phyloP scores from a whole-genome alignment of 2,888 invertebrate species.

The Pomacea canaliculata region DNA sequence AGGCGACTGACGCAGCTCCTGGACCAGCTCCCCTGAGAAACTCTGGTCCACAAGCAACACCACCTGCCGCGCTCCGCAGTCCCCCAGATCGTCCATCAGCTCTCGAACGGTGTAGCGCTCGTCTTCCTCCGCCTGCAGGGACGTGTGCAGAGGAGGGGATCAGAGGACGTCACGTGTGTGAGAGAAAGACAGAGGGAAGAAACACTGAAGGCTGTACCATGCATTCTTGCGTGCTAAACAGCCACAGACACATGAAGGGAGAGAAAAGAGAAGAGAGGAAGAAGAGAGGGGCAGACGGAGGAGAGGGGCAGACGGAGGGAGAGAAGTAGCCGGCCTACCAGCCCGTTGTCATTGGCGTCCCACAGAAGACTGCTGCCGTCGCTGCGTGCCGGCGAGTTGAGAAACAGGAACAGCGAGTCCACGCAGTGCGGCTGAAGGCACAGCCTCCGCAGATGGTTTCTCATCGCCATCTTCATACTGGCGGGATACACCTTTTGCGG shows the following conservation, averaged over 20 bases:
- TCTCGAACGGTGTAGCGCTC: slow-evolving; percentile 72
- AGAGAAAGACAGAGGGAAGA: not conserved
- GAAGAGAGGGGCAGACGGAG: too few species aligned
- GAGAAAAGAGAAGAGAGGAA: too few species aligned
- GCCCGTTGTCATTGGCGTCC: slow-evolving; percentile 72
- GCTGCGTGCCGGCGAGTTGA: slow-evolving; percentile 71
- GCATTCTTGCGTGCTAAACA: too few species aligned
- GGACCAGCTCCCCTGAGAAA: slow-evolving; percentile 69
- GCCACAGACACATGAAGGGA: too few species aligned
- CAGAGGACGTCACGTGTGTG: not conserved
- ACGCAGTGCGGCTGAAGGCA: slow-evolving; percentile 71
- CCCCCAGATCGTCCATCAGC: slow-evolving; percentile 70
- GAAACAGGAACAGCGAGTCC: slow-evolving; percentile 72
- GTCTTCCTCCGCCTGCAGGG: slow-evolving; percentile 66
- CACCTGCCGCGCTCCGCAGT: slow-evolving; percentile 70
- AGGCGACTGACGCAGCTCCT: slow-evolving; percentile 60
- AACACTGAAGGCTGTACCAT: too few species aligned
- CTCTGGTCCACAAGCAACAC: slow-evolving; percentile 72
- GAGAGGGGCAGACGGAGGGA: too few species aligned
- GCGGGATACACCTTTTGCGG: slow-evolving; percentile 66
- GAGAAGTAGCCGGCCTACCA: slow-evolving; percentile 58
- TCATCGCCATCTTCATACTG: slow-evolving; percentile 71
- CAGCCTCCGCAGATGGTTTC: slow-evolving; percentile 72
- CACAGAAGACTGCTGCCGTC: slow-evolving; percentile 72
- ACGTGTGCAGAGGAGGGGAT: too few species aligned